Evolutionary conservation across 2,888 invertebrate species (phyloP).

Genomic region (Eristalis pertinax): DNA sequence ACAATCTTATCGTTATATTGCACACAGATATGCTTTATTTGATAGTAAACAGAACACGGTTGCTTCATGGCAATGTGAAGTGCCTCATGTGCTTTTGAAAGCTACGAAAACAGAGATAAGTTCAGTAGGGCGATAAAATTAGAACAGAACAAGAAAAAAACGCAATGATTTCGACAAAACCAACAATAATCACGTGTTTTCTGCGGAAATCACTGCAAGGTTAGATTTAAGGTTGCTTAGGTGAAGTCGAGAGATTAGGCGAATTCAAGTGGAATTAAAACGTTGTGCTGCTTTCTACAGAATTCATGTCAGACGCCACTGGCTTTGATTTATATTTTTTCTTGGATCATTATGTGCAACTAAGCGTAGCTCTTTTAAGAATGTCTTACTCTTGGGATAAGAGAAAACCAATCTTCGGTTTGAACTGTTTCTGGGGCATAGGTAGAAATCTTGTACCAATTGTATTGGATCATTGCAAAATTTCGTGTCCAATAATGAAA

Average conservation of each 20-base stretch:
- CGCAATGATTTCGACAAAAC: background rate
- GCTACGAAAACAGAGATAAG: background rate
- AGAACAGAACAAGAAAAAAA: background rate
- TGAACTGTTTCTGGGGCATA: too few relatives aligned
- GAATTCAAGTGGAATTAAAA: background rate
- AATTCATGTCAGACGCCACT: background rate
- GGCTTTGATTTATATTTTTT: background rate
- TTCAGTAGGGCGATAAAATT: background rate
- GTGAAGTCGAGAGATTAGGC: background rate
- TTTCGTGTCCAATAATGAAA: too few relatives aligned
- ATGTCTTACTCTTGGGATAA: too few relatives aligned
- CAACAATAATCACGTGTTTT: background rate
- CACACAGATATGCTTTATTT: background rate
- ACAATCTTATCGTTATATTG: background rate
- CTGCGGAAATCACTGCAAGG: background rate
- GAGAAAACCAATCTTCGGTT: too few relatives aligned
- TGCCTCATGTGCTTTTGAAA: background rate
- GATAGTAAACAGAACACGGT: background rate
- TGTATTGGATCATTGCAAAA: too few relatives aligned
- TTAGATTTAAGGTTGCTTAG: background rate
- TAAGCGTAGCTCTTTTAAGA: background rate
- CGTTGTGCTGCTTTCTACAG: background rate
- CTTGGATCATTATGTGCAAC: background rate
- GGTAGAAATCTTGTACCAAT: too few relatives aligned
- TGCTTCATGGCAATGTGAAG: background rate